Conservation (phyloP, 1,140 invertebrate genomes). For the Parapsyche elsis region DNA sequence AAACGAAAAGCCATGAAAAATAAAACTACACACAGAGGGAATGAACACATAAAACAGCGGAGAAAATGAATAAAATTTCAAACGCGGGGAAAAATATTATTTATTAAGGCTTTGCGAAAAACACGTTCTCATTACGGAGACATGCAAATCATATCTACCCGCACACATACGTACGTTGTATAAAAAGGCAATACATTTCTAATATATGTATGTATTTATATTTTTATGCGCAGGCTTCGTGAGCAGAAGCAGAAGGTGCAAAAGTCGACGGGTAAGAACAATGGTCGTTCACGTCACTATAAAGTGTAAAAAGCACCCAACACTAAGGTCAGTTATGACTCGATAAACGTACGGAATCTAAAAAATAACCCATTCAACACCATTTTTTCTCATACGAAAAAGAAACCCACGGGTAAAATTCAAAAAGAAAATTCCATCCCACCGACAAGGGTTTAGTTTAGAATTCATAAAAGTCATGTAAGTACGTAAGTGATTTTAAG, state of each 20-base stretch:
- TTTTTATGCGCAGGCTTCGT: not conserved
- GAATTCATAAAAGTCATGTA: no score
- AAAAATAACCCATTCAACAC: no score
- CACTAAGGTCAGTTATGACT: slow-evolving; percentile 19
- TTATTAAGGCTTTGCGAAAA: slow-evolving; percentile 37
- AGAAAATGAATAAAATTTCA: slow-evolving; percentile 40
- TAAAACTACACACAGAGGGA: slow-evolving; percentile 38
- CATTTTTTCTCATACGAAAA: no score
- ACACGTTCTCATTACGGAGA: slow-evolving; percentile 28
- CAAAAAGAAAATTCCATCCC: no score
- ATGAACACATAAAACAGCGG: slow-evolving; percentile 42
- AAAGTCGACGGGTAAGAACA: not conserved
- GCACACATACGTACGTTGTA: not conserved
- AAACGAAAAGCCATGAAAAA: slow-evolving; percentile 40
- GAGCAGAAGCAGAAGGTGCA: not conserved
- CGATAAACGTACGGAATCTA: not conserved
- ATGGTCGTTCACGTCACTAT: slow-evolving; percentile 11
- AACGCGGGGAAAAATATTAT: slow-evolving; percentile 35
- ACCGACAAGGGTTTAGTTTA: no score
- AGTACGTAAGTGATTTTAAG: no score
- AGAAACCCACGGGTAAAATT: no score
- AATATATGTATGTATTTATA: not conserved
- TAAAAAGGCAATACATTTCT: not conserved
- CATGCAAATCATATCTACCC: not conserved
- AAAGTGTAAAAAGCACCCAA: slow-evolving; percentile 13